Evolutionary conservation across 2,888 invertebrate species (phyloP).

Genomic region (Tuta absoluta): DNA sequence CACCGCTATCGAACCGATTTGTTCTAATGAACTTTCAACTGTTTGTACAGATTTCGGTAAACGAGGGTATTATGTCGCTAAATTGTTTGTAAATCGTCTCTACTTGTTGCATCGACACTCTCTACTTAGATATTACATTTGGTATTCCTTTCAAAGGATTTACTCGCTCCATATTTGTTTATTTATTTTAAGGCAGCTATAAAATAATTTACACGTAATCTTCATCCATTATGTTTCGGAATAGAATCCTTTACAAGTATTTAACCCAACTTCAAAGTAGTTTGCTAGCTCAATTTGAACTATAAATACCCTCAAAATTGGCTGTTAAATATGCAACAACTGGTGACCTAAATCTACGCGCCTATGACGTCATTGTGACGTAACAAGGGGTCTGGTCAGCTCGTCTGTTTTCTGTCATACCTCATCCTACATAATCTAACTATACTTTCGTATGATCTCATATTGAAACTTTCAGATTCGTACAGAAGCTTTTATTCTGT

Average conservation of each 20-base stretch:
- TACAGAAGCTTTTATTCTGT: background rate
- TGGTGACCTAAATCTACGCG: conserved; percentile 67
- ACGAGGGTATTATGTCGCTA: background rate
- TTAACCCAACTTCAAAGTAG: conserved; percentile 15
- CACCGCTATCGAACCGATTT: conserved; percentile 41
- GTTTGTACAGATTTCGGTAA: background rate
- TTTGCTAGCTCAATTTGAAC: conserved; percentile 15
- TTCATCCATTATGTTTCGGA: background rate
- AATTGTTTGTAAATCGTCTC: background rate
- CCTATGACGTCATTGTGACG: conserved; percentile 69
- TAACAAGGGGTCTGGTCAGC: conserved; percentile 53
- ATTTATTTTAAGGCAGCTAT: background rate
- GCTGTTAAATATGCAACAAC: conserved; percentile 69
- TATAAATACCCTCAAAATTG: conserved; percentile 65
- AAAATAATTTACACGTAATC: background rate
- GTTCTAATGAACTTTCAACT: conserved; percentile 46
- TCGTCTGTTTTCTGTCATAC: conserved; percentile 53
- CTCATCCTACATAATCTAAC: background rate
- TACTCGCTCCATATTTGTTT: background rate
- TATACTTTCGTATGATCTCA: conserved; percentile 5
- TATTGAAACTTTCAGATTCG: background rate
- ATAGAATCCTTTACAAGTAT: background rate
- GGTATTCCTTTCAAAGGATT: too few species aligned
- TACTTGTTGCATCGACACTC: background rate
- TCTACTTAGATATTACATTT: background rate